These are phyloP conservation scores for Apus apus DNA, from an alignment of 2,113 vertebrate species.

Conservation along the genomic window DNA sequence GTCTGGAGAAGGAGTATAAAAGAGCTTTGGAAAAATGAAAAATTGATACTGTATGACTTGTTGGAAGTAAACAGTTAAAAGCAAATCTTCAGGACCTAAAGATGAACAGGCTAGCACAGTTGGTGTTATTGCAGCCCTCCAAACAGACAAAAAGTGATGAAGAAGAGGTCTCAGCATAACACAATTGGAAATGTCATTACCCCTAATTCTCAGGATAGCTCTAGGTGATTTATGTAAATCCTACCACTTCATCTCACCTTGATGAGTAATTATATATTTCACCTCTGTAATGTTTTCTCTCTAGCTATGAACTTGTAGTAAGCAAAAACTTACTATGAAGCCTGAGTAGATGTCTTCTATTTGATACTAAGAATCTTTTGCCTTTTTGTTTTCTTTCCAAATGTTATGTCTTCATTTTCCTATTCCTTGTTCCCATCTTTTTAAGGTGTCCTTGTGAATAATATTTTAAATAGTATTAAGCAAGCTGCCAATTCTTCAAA, in stretches of 20 bases:
- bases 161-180: neutral
- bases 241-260: neutral
- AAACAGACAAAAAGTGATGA: neutral
- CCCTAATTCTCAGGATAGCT: neutral
- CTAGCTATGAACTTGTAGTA: neutral
- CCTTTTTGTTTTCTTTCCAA: neutral
- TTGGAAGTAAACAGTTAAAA: neutral
- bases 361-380: neutral
- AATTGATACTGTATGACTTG: neutral
- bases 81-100: neutral
- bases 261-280: neutral
- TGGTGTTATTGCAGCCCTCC: neutral
- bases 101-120: neutral
- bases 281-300: neutral
- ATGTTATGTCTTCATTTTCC: neutral
- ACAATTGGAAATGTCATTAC: neutral
- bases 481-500: slow-evolving; percentile 68
- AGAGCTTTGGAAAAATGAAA: neutral
- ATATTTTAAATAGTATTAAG: slow-evolving; percentile 83
- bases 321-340: neutral
- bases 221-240: neutral
- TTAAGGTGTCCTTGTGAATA: slow-evolving; percentile 83
- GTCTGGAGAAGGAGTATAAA: neutral
- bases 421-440: slow-evolving; percentile 8
- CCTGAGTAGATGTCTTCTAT: neutral